phyloP scores from a whole-genome alignment of 2,113 vertebrate species.

The Lophotis ruficrista region DNA sequence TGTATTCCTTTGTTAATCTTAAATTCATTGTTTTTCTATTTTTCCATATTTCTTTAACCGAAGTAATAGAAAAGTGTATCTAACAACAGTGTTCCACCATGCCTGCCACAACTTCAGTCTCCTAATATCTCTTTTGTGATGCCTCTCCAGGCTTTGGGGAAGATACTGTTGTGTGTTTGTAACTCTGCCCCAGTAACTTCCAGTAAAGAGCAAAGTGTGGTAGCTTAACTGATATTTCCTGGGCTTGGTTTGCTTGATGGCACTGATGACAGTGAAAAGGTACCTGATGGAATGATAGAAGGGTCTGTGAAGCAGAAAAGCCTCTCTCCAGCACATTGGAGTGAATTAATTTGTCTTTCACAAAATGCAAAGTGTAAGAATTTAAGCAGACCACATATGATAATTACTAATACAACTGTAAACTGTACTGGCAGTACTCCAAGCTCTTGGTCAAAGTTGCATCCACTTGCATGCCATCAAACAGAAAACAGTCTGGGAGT shows the following conservation, averaged over 20 bases:
- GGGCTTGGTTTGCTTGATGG: not conserved
- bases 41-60: not conserved
- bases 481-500: not conserved
- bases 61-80: not conserved
- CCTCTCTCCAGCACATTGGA: not conserved
- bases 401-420: not conserved
- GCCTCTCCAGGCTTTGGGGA: not conserved
- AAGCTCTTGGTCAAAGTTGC: not conserved
- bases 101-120: not conserved
- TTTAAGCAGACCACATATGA: not conserved
- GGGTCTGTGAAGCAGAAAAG: not conserved
- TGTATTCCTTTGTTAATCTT: not conserved
- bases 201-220: not conserved
- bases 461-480: not conserved
- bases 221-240: not conserved
- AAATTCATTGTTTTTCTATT: not conserved
- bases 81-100: not conserved
- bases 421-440: not conserved
- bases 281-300: not conserved
- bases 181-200: not conserved
- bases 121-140: not conserved
- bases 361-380: not conserved
- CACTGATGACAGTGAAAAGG: not conserved
- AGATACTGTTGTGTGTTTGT: not conserved
- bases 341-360: not conserved